Evolutionary conservation across 2,888 invertebrate species (phyloP).

Genomic region (Xylocampa areola): DNA sequence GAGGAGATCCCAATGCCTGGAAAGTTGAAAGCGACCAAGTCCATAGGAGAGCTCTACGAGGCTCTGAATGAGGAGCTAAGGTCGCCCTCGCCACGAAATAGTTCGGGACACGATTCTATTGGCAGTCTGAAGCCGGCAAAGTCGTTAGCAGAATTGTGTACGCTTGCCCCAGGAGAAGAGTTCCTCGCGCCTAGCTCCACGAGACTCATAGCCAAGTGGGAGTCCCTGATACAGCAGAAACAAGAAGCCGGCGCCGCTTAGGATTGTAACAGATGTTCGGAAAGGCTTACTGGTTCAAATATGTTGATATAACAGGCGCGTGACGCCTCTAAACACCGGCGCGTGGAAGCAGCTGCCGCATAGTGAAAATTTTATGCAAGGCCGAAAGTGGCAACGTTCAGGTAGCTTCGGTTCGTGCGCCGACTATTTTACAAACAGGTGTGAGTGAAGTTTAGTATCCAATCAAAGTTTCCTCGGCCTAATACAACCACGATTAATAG

Average conservation of each 20-base stretch:
- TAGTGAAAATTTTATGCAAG: conserved; percentile 56
- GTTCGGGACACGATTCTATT: conserved; percentile 83
- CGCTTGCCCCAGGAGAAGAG: conserved; percentile 91
- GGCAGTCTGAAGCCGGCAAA: conserved; percentile 91
- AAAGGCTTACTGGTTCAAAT: conserved; percentile 68
- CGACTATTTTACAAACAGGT: conserved; percentile 34
- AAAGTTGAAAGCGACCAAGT: conserved; percentile 91
- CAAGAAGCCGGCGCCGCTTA: conserved; percentile 89
- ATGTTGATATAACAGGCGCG: conserved; percentile 63
- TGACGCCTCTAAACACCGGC: conserved; percentile 58
- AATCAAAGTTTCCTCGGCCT: conserved; percentile 35
- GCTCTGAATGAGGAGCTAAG: conserved; percentile 85
- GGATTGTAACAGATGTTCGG: conserved; percentile 46
- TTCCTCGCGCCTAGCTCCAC: conserved; percentile 92
- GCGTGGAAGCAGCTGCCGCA: conserved; percentile 53
- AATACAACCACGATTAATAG: conserved; percentile 18
- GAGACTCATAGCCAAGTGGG: conserved; percentile 94
- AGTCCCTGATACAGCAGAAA: conserved; percentile 93
- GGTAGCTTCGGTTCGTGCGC: conserved; percentile 42
- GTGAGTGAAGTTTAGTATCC: conserved; percentile 58
- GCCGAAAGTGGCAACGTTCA: conserved; percentile 57
- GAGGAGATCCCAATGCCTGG: conserved; percentile 91
- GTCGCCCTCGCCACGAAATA: conserved; percentile 84
- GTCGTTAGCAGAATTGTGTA: conserved; percentile 92
- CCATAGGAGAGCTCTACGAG: conserved; percentile 92